Conservation (phyloP, 2,888 invertebrate species). For the Epinotia ramella region DNA sequence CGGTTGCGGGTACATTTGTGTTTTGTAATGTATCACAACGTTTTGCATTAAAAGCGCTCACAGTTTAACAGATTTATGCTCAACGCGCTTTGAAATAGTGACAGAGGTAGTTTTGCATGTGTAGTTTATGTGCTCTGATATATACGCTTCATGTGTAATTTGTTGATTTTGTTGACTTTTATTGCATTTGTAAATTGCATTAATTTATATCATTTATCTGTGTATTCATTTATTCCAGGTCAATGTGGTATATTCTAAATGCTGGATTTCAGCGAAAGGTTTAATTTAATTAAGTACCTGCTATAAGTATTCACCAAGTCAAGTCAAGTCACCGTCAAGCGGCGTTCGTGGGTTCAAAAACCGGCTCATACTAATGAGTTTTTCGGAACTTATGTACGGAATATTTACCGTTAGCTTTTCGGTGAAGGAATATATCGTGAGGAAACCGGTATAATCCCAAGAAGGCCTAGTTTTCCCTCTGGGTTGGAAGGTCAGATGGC, state of each 20-base stretch:
- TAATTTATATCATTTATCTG: background rate
- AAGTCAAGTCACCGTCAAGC: too few species aligned
- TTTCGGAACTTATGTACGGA: too few species aligned
- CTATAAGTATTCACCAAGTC: too few species aligned
- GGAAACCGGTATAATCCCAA: too few species aligned
- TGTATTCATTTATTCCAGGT: background rate
- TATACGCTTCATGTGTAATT: constrained; percentile 19
- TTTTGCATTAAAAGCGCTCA: constrained; percentile 45
- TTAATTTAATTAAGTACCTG: too few species aligned
- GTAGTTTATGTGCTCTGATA: constrained; percentile 42
- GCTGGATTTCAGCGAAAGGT: background rate
- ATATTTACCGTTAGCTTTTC: too few species aligned
- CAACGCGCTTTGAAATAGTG: constrained; percentile 42
- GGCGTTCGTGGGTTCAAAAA: too few species aligned
- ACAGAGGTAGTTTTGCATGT: constrained; percentile 40
- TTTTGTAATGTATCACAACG: constrained; percentile 42
- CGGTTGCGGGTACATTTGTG: constrained; percentile 5
- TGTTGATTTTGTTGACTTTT: constrained; percentile 23
- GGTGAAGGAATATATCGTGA: too few species aligned
- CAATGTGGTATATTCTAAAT: background rate
- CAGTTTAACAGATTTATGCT: constrained; percentile 45
- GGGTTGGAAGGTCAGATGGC: too few species aligned
- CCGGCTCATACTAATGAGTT: too few species aligned
- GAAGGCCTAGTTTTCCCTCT: too few species aligned
- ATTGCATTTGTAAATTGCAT: background rate